Conservation (phyloP, 2,888 invertebrate species). For the Papilio gigon region DNA sequence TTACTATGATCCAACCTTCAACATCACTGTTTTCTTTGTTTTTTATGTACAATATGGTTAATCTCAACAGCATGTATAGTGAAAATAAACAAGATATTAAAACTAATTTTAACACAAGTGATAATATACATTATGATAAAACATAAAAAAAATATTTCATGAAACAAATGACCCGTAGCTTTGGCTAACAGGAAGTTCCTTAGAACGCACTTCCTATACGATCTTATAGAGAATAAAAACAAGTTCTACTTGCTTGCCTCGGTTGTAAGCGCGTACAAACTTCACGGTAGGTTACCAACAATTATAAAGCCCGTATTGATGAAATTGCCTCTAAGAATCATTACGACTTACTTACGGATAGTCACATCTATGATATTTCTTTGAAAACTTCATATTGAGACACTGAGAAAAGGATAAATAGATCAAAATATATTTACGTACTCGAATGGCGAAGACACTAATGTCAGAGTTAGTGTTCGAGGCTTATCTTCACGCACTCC, state of each 20-base stretch:
- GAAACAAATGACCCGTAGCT: constrained; percentile 11
- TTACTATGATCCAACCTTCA: neutral
- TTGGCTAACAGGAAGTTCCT: constrained; percentile 28
- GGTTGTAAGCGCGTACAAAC: neutral
- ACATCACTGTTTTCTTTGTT: neutral
- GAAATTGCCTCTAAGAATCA: neutral
- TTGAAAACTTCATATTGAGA: neutral
- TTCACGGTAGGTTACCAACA: neutral
- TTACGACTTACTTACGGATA: no score
- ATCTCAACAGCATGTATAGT: neutral
- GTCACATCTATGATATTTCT: neutral
- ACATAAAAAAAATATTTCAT: neutral
- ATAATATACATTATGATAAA: neutral
- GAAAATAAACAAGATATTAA: neutral
- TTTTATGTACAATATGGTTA: neutral
- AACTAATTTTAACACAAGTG: neutral
- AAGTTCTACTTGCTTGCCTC: constrained; percentile 24
- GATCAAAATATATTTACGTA: neutral
- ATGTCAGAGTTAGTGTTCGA: neutral
- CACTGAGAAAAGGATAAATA: neutral
- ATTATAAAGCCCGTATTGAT: constrained; percentile 19
- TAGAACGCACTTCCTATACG: constrained; percentile 20
- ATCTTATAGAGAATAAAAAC: constrained; percentile 20
- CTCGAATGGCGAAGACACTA: neutral
- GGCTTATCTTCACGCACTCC: constrained; percentile 11